Evolutionary conservation across 2,888 invertebrate species (phyloP).

Genomic region (Watsonalla cultraria): DNA sequence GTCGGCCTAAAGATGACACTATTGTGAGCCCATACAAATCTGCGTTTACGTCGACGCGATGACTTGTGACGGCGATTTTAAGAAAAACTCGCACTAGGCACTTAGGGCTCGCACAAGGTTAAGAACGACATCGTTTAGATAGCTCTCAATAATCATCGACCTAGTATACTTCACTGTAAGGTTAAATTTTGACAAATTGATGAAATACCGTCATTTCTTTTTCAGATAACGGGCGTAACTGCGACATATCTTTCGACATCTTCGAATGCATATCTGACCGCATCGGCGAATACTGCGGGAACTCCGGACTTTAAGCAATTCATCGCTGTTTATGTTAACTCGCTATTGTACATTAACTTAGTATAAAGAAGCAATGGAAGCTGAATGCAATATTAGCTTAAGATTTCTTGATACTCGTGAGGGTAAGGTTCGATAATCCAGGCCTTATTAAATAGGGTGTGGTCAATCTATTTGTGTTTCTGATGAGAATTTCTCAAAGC

Average conservation of each 20-base stretch:
- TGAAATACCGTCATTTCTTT: conserved; percentile 17
- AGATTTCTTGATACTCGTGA: neutral
- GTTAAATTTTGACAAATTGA: no score
- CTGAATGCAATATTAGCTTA: neutral
- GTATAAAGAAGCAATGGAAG: conserved; percentile 1
- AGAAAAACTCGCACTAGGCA: no score
- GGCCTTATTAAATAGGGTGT: neutral
- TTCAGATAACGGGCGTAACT: conserved; percentile 84
- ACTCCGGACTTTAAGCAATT: conserved; percentile 49
- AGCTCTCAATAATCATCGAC: no score
- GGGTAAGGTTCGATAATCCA: neutral
- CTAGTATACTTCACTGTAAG: no score
- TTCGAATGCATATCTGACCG: conserved; percentile 89
- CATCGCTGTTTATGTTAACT: neutral
- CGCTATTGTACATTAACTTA: neutral
- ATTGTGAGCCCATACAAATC: no score
- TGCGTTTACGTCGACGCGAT: no score
- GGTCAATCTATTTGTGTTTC: no score
- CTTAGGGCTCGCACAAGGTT: no score
- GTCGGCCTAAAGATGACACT: no score
- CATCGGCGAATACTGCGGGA: conserved; percentile 85
- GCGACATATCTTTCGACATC: conserved; percentile 87
- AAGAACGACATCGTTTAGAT: no score
- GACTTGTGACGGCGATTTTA: no score
- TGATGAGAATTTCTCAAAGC: no score